A percentile compares a stretch with the other conserved stretches of the same genome.
These are phyloP conservation scores for Chloropsis cyanopogon DNA, from an alignment of 2,113 vertebrate species.

Conservation along the genomic window DNA sequence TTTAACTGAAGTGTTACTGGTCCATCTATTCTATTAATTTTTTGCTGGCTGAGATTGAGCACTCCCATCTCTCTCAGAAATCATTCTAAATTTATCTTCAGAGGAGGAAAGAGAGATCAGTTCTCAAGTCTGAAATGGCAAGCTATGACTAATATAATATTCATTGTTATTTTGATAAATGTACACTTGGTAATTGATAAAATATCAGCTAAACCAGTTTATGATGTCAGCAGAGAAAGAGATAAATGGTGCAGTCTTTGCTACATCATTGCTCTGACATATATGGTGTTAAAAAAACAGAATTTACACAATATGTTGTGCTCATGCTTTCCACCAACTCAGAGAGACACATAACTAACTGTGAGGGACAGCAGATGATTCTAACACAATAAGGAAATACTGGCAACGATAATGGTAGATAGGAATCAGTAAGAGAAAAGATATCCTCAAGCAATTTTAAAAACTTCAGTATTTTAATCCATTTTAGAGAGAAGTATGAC, in stretches of 20 bases:
- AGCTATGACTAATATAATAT: constrained; percentile 20
- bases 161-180: constrained; percentile 49
- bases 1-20: neutral
- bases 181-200: constrained; percentile 21
- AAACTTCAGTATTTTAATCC: neutral
- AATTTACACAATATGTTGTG: neutral
- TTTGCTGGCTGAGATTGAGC: constrained; percentile 5
- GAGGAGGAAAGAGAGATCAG: neutral
- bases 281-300: neutral
- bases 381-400: neutral
- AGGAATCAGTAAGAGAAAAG: neutral
- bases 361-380: neutral
- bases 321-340: neutral
- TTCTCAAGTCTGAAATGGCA: neutral
- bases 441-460: neutral
- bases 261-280: neutral
- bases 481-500: neutral
- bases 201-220: constrained; percentile 1
- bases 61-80: neutral
- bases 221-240: neutral
- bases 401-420: neutral
- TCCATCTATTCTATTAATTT: neutral
- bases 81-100: constrained; percentile 15
- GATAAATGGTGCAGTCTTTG: neutral
- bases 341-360: neutral